Conservation (phyloP, 1,140 invertebrate genomes). For the Aplysia californica region DNA sequence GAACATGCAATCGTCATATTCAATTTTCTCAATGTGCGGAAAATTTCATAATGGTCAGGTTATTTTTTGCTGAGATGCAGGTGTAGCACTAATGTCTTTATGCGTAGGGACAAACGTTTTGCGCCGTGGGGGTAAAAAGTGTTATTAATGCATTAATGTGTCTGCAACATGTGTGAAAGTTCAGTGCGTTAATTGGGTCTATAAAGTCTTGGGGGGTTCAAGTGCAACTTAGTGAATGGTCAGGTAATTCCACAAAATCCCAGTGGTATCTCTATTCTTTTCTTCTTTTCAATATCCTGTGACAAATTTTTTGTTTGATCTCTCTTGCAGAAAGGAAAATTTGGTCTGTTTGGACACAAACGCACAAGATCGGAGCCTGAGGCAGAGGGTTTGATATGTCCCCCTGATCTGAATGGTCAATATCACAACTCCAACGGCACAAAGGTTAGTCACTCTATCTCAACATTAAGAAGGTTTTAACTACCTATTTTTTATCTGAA, state of each 20-base stretch:
- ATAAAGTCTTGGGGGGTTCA: too few species aligned
- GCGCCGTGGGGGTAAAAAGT: too few species aligned
- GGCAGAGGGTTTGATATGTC: conserved; percentile 87
- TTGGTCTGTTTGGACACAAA: conserved; percentile 89
- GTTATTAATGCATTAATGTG: background rate
- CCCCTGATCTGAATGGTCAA: conserved; percentile 60
- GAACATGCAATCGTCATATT: too few species aligned
- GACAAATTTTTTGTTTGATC: background rate
- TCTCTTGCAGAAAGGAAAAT: conserved; percentile 81
- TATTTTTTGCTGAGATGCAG: too few species aligned
- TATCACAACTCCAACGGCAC: conserved; percentile 5
- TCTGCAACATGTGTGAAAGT: background rate
- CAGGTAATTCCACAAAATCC: background rate
- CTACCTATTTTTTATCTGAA: background rate
- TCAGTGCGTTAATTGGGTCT: too few species aligned
- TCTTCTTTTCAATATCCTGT: background rate
- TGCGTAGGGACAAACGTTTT: too few species aligned
- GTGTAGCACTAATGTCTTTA: too few species aligned
- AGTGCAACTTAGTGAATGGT: too few species aligned
- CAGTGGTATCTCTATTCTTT: background rate
- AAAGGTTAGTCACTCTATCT: background rate
- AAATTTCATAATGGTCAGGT: too few species aligned
- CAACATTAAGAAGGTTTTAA: background rate
- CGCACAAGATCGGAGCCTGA: conserved; percentile 80
- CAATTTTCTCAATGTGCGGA: too few species aligned